phyloP scores from a whole-genome alignment of 1,140 invertebrate genomes.

The Achatina immaculata region DNA sequence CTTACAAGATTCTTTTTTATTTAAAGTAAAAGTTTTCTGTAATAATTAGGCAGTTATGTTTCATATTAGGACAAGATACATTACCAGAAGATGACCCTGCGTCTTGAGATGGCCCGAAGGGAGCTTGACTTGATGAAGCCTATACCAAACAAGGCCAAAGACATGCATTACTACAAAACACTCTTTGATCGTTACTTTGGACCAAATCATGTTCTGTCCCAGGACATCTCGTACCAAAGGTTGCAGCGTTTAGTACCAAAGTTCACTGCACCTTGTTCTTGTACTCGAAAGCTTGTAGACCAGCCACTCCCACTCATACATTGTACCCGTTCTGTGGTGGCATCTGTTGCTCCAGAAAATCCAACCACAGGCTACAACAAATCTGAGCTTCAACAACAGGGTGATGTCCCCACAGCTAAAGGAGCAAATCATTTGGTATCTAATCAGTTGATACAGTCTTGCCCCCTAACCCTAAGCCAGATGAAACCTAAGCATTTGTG shows the following conservation, averaged over 20 bases:
- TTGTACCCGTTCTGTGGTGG: neutral
- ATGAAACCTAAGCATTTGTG: conserved; percentile 14
- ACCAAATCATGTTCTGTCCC: conserved; percentile 61
- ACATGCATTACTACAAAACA: conserved; percentile 65
- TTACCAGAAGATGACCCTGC: conserved; percentile 24
- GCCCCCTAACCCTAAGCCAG: neutral
- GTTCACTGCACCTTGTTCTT: neutral
- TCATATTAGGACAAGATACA: neutral
- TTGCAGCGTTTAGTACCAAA: conserved; percentile 18
- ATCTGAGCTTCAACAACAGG: conserved; percentile 2
- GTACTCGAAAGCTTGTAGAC: neutral
- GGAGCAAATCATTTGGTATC: neutral
- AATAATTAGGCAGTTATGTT: neutral
- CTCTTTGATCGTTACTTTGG: conserved; percentile 66
- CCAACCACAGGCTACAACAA: neutral
- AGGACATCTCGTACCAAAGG: conserved; percentile 45
- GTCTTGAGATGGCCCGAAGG: conserved; percentile 27
- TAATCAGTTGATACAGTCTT: neutral
- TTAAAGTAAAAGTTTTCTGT: no score
- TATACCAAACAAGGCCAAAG: conserved; percentile 57
- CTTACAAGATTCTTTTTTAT: no score
- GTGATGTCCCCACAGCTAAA: conserved; percentile 11
- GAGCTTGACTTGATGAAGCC: conserved; percentile 35
- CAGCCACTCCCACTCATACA: conserved; percentile 22
- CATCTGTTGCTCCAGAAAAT: neutral